Evolutionary conservation across 37 sponge, comb jelly and placozoan species (phyloP).

Genomic region (Agelas oroides): DNA sequence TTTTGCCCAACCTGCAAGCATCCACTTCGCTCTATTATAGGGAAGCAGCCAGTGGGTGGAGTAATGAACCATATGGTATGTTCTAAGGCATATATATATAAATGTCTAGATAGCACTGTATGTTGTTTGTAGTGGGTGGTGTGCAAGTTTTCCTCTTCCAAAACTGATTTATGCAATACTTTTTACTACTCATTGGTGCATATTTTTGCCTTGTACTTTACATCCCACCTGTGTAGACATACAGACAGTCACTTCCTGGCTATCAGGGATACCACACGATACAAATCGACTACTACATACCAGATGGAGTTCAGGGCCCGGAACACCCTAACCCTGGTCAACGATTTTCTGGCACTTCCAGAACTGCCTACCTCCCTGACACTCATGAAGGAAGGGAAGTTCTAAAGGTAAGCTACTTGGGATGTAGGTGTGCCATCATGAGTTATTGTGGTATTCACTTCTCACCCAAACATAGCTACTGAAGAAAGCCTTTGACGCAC

Average conservation of each 20-base stretch:
- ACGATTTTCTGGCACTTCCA: conserved; percentile 41
- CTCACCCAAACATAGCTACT: conserved; percentile 48
- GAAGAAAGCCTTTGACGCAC: conserved; percentile 55
- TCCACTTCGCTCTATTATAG: conserved; percentile 50
- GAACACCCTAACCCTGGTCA: conserved; percentile 81
- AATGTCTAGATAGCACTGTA: no score
- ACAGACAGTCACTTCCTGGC: conserved; percentile 57
- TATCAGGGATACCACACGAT: conserved; percentile 58
- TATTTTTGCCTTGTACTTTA: no score
- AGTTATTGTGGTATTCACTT: no score
- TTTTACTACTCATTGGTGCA: not conserved
- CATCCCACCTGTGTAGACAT: no score
- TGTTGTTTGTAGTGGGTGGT: no score
- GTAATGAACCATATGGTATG: conserved; percentile 23
- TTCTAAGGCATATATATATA: no score
- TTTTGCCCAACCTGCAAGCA: conserved; percentile 69
- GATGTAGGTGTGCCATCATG: no score
- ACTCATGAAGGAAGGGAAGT: conserved; percentile 74
- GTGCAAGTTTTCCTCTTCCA: no score
- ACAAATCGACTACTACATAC: conserved; percentile 65
- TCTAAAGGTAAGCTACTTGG: conserved; percentile 8
- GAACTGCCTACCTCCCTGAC: conserved; percentile 79
- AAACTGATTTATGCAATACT: no score
- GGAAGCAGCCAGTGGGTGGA: conserved; percentile 66
- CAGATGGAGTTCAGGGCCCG: conserved; percentile 57